phyloP scores from a whole-genome alignment of 2,888 invertebrate genomes.

The Brachylomia viminalis region DNA sequence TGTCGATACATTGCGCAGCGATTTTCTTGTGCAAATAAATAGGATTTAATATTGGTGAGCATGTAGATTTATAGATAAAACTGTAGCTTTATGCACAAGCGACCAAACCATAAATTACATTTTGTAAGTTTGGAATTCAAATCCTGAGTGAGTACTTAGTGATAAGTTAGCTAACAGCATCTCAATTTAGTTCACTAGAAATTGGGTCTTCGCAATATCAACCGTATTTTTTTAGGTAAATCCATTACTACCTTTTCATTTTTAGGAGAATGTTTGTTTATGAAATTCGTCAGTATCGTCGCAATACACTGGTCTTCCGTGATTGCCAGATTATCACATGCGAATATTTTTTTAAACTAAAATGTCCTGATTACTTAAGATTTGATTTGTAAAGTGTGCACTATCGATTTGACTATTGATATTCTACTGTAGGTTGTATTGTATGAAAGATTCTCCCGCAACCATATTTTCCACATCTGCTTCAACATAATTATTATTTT shows the following conservation, averaged over 20 bases:
- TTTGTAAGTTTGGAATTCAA: conserved; percentile 15
- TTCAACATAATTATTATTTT: neutral
- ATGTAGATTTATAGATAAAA: conserved; percentile 37
- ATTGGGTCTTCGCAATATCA: neutral
- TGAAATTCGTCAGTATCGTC: neutral
- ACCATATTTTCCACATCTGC: neutral
- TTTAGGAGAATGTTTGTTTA: neutral
- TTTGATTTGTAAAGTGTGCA: neutral
- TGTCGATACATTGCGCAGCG: conserved; percentile 44
- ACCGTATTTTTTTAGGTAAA: neutral
- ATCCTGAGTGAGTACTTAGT: neutral
- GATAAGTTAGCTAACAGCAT: neutral
- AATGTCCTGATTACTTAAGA: too few relatives aligned
- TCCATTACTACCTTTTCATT: neutral
- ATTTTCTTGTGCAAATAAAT: conserved; percentile 34
- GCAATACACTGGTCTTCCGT: neutral
- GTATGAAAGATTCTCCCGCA: neutral
- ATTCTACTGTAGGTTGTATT: neutral
- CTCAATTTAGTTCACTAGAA: neutral
- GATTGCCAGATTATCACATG: neutral
- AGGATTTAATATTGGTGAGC: conserved; percentile 24
- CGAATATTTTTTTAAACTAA: too few relatives aligned
- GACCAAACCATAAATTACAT: conserved; percentile 25
- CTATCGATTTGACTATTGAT: conserved; percentile 4
- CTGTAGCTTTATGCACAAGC: conserved; percentile 17